Percentiles rank a stretch among this genome's conserved stretches.
Conservation (phyloP, 2,113 vertebrate species). For the Cygnus atratus region DNA sequence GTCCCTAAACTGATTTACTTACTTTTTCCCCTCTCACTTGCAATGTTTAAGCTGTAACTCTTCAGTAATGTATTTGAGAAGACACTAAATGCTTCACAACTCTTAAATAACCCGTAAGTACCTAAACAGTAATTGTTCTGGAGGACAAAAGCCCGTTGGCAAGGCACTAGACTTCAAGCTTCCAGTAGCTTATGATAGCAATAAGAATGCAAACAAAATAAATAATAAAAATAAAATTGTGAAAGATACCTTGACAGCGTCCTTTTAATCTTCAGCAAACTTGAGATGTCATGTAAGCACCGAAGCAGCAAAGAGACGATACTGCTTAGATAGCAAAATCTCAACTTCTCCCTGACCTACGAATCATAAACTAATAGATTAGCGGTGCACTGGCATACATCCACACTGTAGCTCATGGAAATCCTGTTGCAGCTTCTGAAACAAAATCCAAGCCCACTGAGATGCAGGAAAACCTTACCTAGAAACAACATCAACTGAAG, state of each 20-base stretch:
- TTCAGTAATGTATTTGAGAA: not conserved
- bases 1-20: not conserved
- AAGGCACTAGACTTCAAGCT: not conserved
- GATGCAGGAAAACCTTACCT: not conserved
- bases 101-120: conserved; percentile 22
- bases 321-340: conserved; percentile 49
- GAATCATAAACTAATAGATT: conserved; percentile 29
- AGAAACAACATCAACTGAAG: conserved; percentile 5
- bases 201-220: conserved; percentile 29
- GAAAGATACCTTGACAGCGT: conserved; percentile 24
- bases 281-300: conserved; percentile 28
- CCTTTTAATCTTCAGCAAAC: conserved; percentile 51
- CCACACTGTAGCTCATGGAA: not conserved
- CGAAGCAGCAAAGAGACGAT: conserved; percentile 33
- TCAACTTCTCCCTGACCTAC: conserved; percentile 49
- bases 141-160: not conserved
- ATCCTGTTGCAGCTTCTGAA: not conserved
- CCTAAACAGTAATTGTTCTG: not conserved
- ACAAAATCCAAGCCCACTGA: not conserved
- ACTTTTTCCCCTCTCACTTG: not conserved
- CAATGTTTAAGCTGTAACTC: not conserved
- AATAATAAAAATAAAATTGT: conserved; percentile 1
- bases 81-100: conserved; percentile 12
- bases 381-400: not conserved
- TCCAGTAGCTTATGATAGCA: not conserved